Base-by-base conservation (phyloP, 2,113 vertebrate species). In the Pristiophorus japonicus region DNA sequence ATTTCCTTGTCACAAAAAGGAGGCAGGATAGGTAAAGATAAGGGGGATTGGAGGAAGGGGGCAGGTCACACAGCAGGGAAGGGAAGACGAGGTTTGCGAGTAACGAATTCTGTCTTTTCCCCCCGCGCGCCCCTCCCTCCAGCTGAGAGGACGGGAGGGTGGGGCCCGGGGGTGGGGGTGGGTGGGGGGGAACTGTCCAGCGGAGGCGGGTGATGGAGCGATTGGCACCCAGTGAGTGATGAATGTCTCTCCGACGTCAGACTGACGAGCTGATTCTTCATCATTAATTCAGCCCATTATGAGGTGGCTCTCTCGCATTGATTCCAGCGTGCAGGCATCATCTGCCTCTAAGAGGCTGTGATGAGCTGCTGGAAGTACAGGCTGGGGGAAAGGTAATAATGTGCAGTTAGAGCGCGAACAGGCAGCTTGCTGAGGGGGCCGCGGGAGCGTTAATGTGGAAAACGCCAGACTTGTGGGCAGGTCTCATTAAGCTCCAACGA, bases 241-340 rank as follows among this genome's bases (percentile, higher is more conserved):
- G 97, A 98, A 99, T 99, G 98, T 98, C 97, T 96, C 97, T 96
- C 97, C 97, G 97, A 97, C 97, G 97, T 96, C 97, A 96, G 97
- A 97, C 97, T 98, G 98, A 99, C 98, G 97, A 98, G 59, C 97
- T 97, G 98, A 99, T 99, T 99, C 98, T 99, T 99, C 99, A 99
- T 99, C 99, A 99, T 99, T 99, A 99, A 99, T 99, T 97, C 94
- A 96, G 96, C 96, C 98, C 97, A 98, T 99, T 99, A 99, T 98
- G 98, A 98, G 98, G 97, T 97, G 97, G 98, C 97, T 98, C 98
- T 97, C 97, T 98, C 93, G 97, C 98, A 99, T 99, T 99, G 98
- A 99, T 99, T 98, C 96, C 95, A 97, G 97, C 97, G 97, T 98
- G 98, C 97, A n/a, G 98, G 98, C 97, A 98, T 98, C 98, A 98